Conservation (phyloP, 2,888 invertebrate genomes). For the Tolmerus cingulatus region DNA sequence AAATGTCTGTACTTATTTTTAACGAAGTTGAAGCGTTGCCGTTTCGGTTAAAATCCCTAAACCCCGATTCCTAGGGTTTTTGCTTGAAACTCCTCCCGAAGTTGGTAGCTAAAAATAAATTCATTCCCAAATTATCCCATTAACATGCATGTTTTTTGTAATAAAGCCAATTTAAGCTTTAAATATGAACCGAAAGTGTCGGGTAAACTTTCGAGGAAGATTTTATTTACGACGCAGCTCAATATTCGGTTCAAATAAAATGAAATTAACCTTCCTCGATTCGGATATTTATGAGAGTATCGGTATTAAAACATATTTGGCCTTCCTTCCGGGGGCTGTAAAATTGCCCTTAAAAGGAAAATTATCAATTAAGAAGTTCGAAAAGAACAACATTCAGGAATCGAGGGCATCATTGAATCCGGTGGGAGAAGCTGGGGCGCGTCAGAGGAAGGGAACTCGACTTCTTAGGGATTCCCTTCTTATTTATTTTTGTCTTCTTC, state of each 20-base stretch:
- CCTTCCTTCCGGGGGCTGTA: background rate
- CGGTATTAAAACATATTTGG: background rate
- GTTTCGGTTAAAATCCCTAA: background rate
- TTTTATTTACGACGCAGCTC: background rate
- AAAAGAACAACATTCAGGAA: background rate
- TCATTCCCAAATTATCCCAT: background rate
- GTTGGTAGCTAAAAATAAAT: background rate
- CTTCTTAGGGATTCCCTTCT: constrained; percentile 4
- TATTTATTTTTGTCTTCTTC: constrained; percentile 16
- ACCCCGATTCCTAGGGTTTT: background rate
- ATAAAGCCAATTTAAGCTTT: background rate
- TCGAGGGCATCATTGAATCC: background rate
- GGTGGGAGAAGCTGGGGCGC: background rate
- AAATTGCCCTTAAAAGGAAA: constrained; percentile 5
- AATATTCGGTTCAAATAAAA: background rate
- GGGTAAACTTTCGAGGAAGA: background rate
- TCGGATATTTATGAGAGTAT: background rate
- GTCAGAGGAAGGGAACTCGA: background rate
- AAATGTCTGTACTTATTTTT: no score
- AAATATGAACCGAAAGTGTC: background rate
- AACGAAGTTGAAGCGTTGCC: no score
- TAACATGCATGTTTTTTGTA: background rate
- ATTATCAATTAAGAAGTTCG: constrained; percentile 16
- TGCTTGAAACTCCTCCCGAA: no score
- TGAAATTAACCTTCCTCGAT: background rate